These are phyloP conservation scores for Cladorhizidae sp. DNA, from an alignment of 37 sponge, comb jelly and placozoan genomes.

Conservation along the genomic window DNA sequence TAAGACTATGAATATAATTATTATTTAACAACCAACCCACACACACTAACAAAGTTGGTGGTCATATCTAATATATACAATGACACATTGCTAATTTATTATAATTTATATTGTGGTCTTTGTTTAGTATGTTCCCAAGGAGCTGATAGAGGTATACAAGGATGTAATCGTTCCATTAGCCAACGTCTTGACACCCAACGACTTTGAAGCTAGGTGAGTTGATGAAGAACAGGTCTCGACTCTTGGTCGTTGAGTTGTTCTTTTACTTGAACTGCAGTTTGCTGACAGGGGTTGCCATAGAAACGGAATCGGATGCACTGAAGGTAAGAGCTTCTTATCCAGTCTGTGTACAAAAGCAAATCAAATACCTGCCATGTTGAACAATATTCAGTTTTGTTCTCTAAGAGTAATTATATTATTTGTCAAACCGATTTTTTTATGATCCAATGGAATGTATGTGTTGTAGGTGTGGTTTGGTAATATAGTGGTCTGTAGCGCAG, in stretches of 20 bases:
- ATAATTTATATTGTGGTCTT: neutral
- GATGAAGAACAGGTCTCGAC: neutral
- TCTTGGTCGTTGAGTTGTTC: neutral
- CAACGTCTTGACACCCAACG: constrained; percentile 95
- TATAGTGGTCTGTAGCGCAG: no score
- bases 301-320: constrained; percentile 72
- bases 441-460: neutral
- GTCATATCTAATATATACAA: neutral
- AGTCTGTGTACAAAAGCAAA: no score
- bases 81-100: neutral
- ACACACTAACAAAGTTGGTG: neutral
- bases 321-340: no score
- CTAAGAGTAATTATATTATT: neutral
- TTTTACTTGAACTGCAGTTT: constrained; percentile 28
- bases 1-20: neutral
- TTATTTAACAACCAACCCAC: neutral
- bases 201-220: constrained; percentile 89
- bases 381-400: neutral
- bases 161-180: constrained; percentile 81
- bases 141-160: constrained; percentile 75
- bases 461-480: no score
- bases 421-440: neutral
- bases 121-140: constrained; percentile 87
- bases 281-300: constrained; percentile 69
- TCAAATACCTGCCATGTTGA: no score